Conservation (phyloP, 2,888 invertebrate species). For the Hylaea fasciaria region DNA sequence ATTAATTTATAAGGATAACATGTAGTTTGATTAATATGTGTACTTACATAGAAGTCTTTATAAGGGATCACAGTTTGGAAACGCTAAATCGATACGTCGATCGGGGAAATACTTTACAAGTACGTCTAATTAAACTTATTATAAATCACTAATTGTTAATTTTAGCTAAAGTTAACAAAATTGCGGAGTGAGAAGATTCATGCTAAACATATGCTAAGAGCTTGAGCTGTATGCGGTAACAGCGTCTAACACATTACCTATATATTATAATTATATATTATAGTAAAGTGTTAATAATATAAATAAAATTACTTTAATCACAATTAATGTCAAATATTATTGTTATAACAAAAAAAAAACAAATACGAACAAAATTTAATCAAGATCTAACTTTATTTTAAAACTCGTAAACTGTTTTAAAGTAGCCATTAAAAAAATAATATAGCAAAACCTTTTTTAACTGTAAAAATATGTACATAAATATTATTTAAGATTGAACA, state of each 20-base stretch:
- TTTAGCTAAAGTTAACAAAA: conserved; percentile 8
- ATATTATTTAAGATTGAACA: too few relatives aligned
- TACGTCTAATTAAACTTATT: conserved; percentile 31
- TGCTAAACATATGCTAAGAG: background rate
- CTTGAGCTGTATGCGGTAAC: background rate
- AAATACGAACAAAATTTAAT: too few relatives aligned
- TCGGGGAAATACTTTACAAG: conserved; percentile 40
- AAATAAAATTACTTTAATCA: background rate
- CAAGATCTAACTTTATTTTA: too few relatives aligned
- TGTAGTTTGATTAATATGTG: conserved; percentile 56
- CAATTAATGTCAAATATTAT: background rate
- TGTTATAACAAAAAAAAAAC: too few relatives aligned
- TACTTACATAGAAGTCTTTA: conserved; percentile 84
- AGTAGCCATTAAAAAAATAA: too few relatives aligned
- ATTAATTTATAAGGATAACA: conserved; percentile 48
- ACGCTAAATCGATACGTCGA: conserved; percentile 73
- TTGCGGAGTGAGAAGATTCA: background rate
- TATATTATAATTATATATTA: background rate
- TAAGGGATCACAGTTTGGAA: conserved; percentile 84
- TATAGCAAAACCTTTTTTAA: too few relatives aligned
- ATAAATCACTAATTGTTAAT: conserved; percentile 19
- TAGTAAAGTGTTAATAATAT: background rate
- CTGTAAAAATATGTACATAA: too few relatives aligned
- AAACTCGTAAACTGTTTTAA: too few relatives aligned
- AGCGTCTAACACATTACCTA: background rate